phyloP scores from a whole-genome alignment of 1,140 invertebrate species.

The Drosophila subobscura region DNA sequence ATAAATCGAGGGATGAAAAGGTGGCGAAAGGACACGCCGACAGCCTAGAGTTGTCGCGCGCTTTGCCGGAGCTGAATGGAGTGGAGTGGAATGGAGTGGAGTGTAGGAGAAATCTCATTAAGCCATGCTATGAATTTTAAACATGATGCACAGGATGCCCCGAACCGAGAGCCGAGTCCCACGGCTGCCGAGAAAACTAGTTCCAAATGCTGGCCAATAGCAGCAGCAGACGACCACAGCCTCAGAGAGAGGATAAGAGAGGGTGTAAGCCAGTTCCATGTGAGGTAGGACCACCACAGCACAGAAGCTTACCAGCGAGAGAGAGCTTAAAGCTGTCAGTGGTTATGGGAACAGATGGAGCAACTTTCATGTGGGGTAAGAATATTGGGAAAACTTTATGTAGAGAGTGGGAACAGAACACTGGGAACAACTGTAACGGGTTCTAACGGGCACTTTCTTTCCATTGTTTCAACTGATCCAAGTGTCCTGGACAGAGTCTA shows the following conservation, averaged over 20 bases:
- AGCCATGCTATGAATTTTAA: constrained; percentile 78
- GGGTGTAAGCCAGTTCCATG: constrained; percentile 43
- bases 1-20: constrained; percentile 16
- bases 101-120: constrained; percentile 67
- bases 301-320: constrained; percentile 29
- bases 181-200: constrained; percentile 45
- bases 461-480: no score
- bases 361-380: constrained; percentile 1
- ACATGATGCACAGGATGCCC: constrained; percentile 64
- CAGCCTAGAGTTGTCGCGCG: constrained; percentile 20
- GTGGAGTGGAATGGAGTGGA: no score
- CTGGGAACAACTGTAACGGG: no score
- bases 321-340: constrained; percentile 25
- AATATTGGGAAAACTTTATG: no score
- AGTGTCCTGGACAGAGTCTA: no score
- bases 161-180: constrained; percentile 52
- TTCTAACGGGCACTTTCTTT: no score
- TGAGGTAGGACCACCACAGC: constrained; percentile 66
- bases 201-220: constrained; percentile 60
- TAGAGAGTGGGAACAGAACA: no score
- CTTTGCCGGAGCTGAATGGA: constrained; percentile 29
- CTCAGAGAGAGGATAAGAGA: constrained; percentile 14
- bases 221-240: constrained; percentile 42
- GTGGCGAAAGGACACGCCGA: constrained; percentile 7
- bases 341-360: not conserved